A percentile compares a stretch with the other conserved stretches of the same genome.
Evolutionary conservation across 2,113 vertebrate genomes (phyloP).

Genomic region (Cyanoramphus novaezelandiae): DNA sequence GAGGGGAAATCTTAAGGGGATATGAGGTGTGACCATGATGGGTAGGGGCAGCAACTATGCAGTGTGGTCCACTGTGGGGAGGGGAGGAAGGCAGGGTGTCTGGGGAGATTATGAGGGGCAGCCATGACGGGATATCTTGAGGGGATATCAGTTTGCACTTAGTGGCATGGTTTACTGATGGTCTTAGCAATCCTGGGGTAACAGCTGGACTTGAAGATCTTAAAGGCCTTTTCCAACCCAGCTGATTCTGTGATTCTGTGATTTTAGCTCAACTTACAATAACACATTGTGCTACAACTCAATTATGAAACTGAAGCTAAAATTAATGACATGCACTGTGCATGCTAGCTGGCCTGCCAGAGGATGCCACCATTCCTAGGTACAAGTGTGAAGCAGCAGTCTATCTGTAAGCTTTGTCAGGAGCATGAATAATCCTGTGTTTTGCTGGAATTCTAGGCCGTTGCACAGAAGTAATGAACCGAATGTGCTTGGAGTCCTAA

Average conservation of each 20-base stretch:
- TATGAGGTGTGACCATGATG: not conserved
- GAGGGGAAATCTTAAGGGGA: not conserved
- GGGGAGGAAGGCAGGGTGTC: not conserved
- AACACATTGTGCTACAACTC: not conserved
- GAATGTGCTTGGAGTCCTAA: not conserved
- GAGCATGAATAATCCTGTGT: not conserved
- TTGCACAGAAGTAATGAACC: not conserved
- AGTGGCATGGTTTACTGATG: not conserved
- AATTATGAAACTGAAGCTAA: constrained; percentile 14
- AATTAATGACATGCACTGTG: not conserved
- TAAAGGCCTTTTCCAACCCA: not conserved
- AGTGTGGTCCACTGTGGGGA: not conserved
- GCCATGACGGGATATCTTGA: not conserved
- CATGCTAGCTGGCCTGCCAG: not conserved
- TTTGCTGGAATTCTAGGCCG: not conserved
- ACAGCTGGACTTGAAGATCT: not conserved
- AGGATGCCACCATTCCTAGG: not conserved
- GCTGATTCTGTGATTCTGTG: not conserved
- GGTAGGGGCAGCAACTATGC: not conserved
- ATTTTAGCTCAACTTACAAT: not conserved
- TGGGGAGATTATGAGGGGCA: not conserved
- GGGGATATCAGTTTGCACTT: not conserved
- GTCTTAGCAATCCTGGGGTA: not conserved
- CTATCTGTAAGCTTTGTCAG: not conserved
- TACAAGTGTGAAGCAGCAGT: not conserved